These are phyloP conservation scores for Drosophila takahashii DNA, from an alignment of 1,140 invertebrate species.

Conservation along the genomic window DNA sequence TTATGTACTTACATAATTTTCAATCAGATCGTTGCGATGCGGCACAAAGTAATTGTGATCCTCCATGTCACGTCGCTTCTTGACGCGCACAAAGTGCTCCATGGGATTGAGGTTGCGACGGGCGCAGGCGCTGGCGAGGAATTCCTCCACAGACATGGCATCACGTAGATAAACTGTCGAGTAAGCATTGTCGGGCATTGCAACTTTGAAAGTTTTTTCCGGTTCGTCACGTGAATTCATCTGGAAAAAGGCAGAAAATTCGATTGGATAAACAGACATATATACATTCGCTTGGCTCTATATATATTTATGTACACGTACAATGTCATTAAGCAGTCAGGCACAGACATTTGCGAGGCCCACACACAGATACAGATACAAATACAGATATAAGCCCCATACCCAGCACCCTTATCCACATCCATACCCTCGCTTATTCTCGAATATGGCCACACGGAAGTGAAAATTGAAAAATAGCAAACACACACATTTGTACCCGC, in stretches of 20 bases:
- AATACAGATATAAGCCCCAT: conserved; percentile 3
- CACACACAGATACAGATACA: conserved; percentile 20
- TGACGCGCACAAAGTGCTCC: conserved; percentile 98
- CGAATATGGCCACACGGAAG: conserved; percentile 57
- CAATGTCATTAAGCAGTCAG: conserved; percentile 76
- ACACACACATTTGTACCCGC: conserved; percentile 73
- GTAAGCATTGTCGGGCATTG: conserved; percentile 92
- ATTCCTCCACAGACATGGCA: conserved; percentile 97
- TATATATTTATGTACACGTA: conserved; percentile 18
- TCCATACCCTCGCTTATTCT: neutral
- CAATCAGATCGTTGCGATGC: conserved; percentile 95
- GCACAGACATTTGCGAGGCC: conserved; percentile 35
- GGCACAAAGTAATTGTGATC: conserved; percentile 98
- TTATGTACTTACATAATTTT: conserved; percentile 94
- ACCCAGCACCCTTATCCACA: conserved; percentile 7
- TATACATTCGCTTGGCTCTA: conserved; percentile 1
- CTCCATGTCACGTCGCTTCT: conserved; percentile 97
- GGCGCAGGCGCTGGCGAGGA: conserved; percentile 95
- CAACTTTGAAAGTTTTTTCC: conserved; percentile 95
- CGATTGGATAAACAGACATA: conserved; percentile 80
- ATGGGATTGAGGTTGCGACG: conserved; percentile 95
- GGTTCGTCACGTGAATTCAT: conserved; percentile 92
- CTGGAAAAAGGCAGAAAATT: conserved; percentile 85
- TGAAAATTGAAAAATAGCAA: conserved; percentile 83
- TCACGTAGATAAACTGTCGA: conserved; percentile 94